phyloP scores from a whole-genome alignment of 53 echinoderm and acorn worm species.

The Holothuria leucospilota region DNA sequence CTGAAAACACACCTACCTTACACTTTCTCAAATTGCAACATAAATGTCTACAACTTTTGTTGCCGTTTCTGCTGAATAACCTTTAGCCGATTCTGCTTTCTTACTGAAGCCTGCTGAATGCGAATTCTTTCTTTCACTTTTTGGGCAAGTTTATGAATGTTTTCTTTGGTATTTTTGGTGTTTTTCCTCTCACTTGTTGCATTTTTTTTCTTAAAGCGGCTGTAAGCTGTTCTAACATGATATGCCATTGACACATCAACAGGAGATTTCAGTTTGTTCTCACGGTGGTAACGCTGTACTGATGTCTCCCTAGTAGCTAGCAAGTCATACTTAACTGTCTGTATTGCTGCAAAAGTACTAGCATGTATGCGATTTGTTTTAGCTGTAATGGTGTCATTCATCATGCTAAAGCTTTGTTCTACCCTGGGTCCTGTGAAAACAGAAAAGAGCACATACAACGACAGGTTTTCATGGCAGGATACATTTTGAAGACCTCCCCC shows the following conservation, averaged over 20 bases:
- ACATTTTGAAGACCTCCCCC: no score
- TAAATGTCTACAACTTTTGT: no score
- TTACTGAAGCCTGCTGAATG: no score
- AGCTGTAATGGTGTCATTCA: conserved; percentile 31
- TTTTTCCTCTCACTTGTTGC: not conserved
- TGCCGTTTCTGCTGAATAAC: no score
- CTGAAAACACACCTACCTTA: no score
- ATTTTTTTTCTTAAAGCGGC: conserved; percentile 8
- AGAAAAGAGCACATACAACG: conserved; percentile 23
- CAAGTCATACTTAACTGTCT: conserved; percentile 48
- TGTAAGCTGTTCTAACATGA: conserved; percentile 22
- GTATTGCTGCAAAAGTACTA: conserved; percentile 52
- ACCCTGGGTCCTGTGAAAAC: conserved; percentile 44
- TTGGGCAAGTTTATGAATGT: no score
- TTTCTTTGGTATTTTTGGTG: not conserved
- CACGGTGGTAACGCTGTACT: conserved; percentile 45
- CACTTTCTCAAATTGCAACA: no score
- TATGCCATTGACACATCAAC: conserved; percentile 53
- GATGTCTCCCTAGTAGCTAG: conserved; percentile 42
- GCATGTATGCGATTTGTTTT: conserved; percentile 55
- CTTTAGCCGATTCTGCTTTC: no score
- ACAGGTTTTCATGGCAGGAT: conserved; percentile 56
- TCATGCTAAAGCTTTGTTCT: conserved; percentile 29
- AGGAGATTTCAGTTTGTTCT: conserved; percentile 44
- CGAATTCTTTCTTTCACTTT: no score